Evolutionary conservation across 2,888 invertebrate species (phyloP), one percentile per base, ranked within the genome.

Genomic region (Agonopterix alstromeriana): DNA sequence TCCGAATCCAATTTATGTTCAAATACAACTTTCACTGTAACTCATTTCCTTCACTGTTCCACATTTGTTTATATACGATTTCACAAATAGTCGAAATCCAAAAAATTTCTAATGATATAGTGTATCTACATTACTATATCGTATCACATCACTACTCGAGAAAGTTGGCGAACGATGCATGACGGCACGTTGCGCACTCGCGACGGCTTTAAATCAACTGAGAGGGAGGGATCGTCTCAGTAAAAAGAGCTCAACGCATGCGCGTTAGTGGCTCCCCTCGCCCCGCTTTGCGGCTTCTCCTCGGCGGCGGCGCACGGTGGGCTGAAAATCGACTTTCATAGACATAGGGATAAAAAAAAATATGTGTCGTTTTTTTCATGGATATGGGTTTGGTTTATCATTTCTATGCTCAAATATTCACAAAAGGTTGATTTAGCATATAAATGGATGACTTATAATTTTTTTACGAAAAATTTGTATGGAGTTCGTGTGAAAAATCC

Each of bases 81-180:
- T 51, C 63, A 62, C 54, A 61, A 61, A 66, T 48, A 69, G 61
- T 73, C 51, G 65, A 63, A 70, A 60, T 62, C 53, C 60, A 61
- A 60, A 58, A 63, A 61, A 43, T 35, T 61, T 60, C 65, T 66
- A 73, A 60, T 64, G 58, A 63, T 65, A 68, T 61, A 60, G 66
- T 57, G 62, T 70, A 60, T 71, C 64, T 65, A 68, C 65, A 70
- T 66, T 71, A 67, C 67, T 70, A 76, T 84, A 87, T 76, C 87
- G 87, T 77, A 87, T 85, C 83, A 87, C 86, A 82, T 87, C 87
- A 86, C 87, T 85, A 73, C 83, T 85, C 87, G 88, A 82, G 84
- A 87, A 86, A 85, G 85, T 86, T 84, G 77, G 76, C 66, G 71
- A 76, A 63, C 78, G 68, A 91, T 89, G 65, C 95, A 95, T 85